Base-by-base conservation (phyloP, 2,888 invertebrate species). In the Lymantria monacha region DNA sequence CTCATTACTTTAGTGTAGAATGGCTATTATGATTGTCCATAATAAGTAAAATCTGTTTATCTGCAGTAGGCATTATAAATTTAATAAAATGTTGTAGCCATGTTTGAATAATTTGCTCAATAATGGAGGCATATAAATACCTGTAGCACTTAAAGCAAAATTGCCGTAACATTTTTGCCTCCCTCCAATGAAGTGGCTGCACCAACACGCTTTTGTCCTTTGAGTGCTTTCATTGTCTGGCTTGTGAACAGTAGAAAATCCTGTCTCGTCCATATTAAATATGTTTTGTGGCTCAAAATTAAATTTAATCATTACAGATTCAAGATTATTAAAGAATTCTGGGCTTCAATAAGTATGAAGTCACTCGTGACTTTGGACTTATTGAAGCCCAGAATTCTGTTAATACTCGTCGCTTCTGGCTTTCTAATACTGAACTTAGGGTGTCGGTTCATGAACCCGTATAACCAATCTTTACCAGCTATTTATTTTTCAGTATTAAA, bases 11-110 rank as follows among this genome's bases (percentile, higher is more conserved):
- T 51, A 58, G 50, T 7, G 56, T 56, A 51, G 59, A 57, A 55
- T 62, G 60, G 53, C 57, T 61, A 42, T 49, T 52, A 47, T 61
- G 56, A 37, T 58, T 61, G 13, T 58, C 55, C 38, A 60, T 46
- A 46, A 57, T 63, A 53, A 78, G 61, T 40, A 79, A 53, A 38
- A 74, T 66, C 36, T 73, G 78, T 58, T 66, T 55, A 46, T 72
- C 70, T 54, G 61, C 42, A 30, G 68, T 66, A 33, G 75, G 70
- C 38, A 73, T 70, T 22, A 59, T 57, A 51, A 60, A 63, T 49
- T 49, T 53, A 57, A 59, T 62, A 43, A 79, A 79, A 64, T 78
- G 54, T 54, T 58, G 51, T 40, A 63, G 59, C 62, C 64, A 65
- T 43, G 40, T 53, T 54, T 61, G 55, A 66, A 66, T 54, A 58